Conservation (phyloP, 1,140 invertebrate species). For the Leptopilina boulardi region DNA sequence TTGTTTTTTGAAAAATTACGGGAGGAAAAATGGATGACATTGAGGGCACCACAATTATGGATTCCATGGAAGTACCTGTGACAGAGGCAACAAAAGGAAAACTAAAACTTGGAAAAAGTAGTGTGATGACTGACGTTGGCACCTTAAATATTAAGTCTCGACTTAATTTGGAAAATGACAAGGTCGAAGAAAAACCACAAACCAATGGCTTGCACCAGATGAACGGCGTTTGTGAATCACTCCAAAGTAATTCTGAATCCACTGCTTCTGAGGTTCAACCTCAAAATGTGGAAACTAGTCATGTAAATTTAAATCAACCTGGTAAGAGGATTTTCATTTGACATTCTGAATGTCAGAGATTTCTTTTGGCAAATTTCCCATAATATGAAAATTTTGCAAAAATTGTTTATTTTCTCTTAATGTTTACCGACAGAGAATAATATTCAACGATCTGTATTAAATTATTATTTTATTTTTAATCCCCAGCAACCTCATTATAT, state of each 20-base stretch:
- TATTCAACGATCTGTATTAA: no score
- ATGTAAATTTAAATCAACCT: constrained; percentile 63
- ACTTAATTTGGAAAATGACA: constrained; percentile 56
- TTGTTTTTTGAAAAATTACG: constrained; percentile 9
- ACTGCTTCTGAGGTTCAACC: constrained; percentile 47
- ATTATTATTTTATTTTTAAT: no score
- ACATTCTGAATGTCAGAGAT: constrained; percentile 16
- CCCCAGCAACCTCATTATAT: no score
- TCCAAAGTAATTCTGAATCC: constrained; percentile 55
- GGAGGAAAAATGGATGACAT: constrained; percentile 55
- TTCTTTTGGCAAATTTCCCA: constrained; percentile 25
- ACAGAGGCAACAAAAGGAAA: constrained; percentile 51
- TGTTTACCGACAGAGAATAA: no score
- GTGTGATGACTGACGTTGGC: constrained; percentile 54
- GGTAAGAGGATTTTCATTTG: constrained; percentile 54
- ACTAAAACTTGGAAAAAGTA: constrained; percentile 57
- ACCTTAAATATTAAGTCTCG: constrained; percentile 68
- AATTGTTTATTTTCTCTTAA: neutral
- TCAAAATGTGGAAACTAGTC: constrained; percentile 68
- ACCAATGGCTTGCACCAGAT: constrained; percentile 67
- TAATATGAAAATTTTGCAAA: neutral
- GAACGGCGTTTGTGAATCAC: constrained; percentile 67
- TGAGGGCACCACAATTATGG: constrained; percentile 40
- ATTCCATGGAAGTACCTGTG: constrained; percentile 46
- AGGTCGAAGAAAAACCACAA: constrained; percentile 58